Conservation (phyloP, 35 echinoderm and acorn worm genomes). For the Amphiura filiformis region DNA sequence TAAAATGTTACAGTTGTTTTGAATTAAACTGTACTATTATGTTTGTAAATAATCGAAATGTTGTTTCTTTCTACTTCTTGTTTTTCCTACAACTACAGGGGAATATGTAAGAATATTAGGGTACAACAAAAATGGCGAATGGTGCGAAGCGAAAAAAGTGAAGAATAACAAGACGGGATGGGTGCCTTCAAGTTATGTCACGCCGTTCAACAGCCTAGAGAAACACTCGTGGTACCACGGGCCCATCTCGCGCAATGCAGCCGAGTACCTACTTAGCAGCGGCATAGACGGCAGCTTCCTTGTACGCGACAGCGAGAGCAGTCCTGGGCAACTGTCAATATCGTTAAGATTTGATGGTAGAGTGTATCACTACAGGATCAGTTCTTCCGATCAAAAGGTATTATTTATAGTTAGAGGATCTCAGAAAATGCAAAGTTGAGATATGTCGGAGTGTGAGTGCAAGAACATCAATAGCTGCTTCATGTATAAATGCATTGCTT, state of each 20-base stretch:
- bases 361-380: slow-evolving; percentile 96
- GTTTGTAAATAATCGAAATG: too few species aligned
- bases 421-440: too few species aligned
- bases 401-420: too few species aligned
- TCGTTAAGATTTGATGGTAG: slow-evolving; percentile 89
- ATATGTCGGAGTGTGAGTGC: too few species aligned
- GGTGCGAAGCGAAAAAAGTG: slow-evolving; percentile 84
- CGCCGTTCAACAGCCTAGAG: slow-evolving; percentile 84
- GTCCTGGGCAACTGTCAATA: slow-evolving; percentile 90
- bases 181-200: slow-evolving; percentile 90
- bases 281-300: slow-evolving; percentile 99
- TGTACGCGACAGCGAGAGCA: slow-evolving; percentile 95
- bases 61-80: too few species aligned
- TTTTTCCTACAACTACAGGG: slow-evolving; percentile 51
- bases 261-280: slow-evolving; percentile 95
- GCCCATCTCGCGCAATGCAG: slow-evolving; percentile 83
- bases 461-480: too few species aligned
- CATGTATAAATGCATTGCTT: too few species aligned
- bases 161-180: slow-evolving; percentile 75
- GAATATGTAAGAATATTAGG: slow-evolving; percentile 82
- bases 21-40: too few species aligned
- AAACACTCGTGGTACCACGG: slow-evolving; percentile 99
- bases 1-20: too few species aligned
- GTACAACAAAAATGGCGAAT: slow-evolving; percentile 89
- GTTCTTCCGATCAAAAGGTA: slow-evolving; percentile 84